Conservation (phyloP, 2,888 invertebrate genomes). For the Drosophila greeni region DNA sequence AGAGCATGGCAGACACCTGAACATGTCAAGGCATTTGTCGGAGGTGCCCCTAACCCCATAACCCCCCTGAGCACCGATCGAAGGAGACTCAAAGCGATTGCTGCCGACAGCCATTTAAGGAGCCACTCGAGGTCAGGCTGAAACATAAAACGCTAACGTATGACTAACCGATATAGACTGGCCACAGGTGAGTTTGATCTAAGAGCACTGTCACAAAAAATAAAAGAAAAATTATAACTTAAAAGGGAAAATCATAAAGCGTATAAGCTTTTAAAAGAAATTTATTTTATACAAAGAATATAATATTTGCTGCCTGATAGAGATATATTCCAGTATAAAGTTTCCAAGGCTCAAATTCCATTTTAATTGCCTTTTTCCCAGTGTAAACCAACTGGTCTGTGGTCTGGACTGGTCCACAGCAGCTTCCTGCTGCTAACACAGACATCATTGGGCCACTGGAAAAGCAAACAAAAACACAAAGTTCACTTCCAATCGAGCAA, state of each 20-base stretch:
- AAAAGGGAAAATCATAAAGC: background rate
- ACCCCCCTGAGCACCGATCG: conserved; percentile 7
- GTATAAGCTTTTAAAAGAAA: too few relatives aligned
- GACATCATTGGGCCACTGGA: conserved; percentile 55
- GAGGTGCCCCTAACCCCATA: conserved; percentile 19
- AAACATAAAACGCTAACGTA: conserved; percentile 20
- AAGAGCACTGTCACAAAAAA: conserved; percentile 6
- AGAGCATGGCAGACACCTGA: conserved; percentile 59
- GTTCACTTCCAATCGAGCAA: conserved; percentile 32
- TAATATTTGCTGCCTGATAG: too few relatives aligned
- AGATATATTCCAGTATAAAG: background rate
- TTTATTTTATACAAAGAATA: too few relatives aligned
- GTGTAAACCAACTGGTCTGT: conserved; percentile 36
- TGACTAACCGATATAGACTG: conserved; percentile 41
- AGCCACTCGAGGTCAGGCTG: conserved; percentile 62
- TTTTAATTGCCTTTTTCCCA: background rate
- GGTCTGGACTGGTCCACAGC: conserved; percentile 40
- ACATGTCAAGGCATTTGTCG: conserved; percentile 67
- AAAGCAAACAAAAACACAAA: conserved; percentile 44
- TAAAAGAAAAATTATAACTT: background rate
- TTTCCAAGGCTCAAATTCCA: background rate
- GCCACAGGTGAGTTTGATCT: conserved; percentile 43
- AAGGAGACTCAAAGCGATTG: conserved; percentile 51
- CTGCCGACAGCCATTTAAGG: conserved; percentile 66
- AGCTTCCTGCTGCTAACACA: conserved; percentile 72